Evolutionary conservation across 1,140 invertebrate species (phyloP).

Genomic region (Papilio polytes): DNA sequence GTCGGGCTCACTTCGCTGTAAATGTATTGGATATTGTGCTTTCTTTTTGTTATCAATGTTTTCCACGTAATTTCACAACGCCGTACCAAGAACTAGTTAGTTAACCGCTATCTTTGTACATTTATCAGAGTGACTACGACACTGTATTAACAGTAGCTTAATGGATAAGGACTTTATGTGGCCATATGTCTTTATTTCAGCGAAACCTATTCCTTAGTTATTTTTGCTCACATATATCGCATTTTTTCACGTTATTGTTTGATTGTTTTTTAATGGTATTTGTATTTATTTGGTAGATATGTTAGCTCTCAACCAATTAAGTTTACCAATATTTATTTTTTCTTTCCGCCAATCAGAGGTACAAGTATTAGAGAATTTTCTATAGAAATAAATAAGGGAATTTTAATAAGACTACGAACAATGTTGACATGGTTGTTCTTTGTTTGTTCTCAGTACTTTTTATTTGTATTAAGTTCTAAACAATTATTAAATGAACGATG

Average conservation of each 20-base stretch:
- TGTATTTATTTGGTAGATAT: background rate
- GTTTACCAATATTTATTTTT: too few species aligned
- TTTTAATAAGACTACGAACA: constrained; percentile 14
- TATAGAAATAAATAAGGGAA: background rate
- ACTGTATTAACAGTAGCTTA: background rate
- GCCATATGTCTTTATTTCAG: background rate
- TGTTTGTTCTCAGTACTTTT: constrained; percentile 19
- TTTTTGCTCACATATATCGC: background rate
- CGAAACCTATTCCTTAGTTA: background rate
- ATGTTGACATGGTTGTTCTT: background rate
- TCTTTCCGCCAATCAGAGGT: background rate
- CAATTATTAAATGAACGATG: constrained; percentile 2
- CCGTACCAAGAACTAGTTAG: constrained; percentile 44
- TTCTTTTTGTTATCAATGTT: constrained; percentile 63
- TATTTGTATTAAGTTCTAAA: background rate
- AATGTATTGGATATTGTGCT: constrained; percentile 70
- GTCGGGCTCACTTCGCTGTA: constrained; percentile 54
- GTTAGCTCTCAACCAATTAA: background rate
- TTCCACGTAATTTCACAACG: constrained; percentile 56
- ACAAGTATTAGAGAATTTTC: background rate
- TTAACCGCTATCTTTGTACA: constrained; percentile 17
- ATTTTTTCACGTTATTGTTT: too few species aligned
- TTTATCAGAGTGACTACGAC: background rate
- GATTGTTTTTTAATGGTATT: too few species aligned
- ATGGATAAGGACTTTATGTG: constrained; percentile 1